phyloP scores from a whole-genome alignment of 2,888 invertebrate species.

The Stomorhina lunata region DNA sequence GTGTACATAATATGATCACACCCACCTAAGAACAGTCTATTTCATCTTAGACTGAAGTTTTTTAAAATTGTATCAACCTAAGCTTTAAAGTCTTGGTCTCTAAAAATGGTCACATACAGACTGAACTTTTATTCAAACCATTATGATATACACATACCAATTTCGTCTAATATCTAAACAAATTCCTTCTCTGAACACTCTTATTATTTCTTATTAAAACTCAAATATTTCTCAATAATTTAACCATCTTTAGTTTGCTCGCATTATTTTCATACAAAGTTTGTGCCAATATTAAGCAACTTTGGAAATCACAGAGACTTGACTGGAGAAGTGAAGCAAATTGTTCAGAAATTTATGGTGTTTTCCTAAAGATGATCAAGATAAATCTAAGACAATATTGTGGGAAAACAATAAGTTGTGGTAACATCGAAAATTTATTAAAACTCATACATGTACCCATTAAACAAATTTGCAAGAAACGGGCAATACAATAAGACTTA shows the following conservation, averaged over 20 bases:
- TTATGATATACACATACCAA: no score
- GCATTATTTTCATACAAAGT: background rate
- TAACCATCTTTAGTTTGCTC: background rate
- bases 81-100: no score
- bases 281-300: background rate
- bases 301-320: background rate
- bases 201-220: background rate
- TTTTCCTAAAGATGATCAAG: constrained; percentile 8
- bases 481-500: no score
- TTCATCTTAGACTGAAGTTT: no score
- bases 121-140: no score
- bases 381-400: constrained; percentile 33
- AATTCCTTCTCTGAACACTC: no score
- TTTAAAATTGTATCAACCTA: no score
- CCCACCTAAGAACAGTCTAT: no score
- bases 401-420: constrained; percentile 26
- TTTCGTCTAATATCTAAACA: no score
- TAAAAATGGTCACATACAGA: no score
- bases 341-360: constrained; percentile 15
- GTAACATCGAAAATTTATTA: constrained; percentile 27
- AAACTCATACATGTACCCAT: background rate
- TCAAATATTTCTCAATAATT: background rate
- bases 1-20: no score
- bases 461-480: background rate
- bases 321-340: background rate